Percentiles rank a stretch among this genome's conserved stretches.
These are phyloP conservation scores for Fringilla coelebs DNA, from an alignment of 2,797 vertebrate species.

Conservation along the genomic window DNA sequence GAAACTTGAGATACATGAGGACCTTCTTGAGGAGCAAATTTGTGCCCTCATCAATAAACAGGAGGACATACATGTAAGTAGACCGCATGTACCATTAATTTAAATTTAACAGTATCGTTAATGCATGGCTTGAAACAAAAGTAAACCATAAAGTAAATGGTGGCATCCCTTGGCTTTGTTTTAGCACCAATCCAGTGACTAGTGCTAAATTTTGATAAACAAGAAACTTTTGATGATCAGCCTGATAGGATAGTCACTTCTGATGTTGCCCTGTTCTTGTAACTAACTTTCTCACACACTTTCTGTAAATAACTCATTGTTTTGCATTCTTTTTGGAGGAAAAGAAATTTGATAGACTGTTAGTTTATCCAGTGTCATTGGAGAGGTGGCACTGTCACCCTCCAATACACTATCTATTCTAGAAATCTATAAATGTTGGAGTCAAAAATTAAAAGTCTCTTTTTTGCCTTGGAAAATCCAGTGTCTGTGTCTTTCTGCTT, in stretches of 20 bases:
- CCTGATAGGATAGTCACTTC: background rate
- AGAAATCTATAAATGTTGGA: background rate
- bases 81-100: accelerated
- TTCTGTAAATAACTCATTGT: background rate
- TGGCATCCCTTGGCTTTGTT: background rate
- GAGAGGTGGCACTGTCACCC: background rate
- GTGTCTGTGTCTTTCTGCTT: background rate
- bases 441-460: background rate
- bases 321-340: background rate
- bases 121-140: background rate
- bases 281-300: background rate
- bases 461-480: background rate
- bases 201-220: background rate
- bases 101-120: background rate
- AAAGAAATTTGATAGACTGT: background rate
- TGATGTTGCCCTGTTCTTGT: background rate
- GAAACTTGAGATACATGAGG: conserved; percentile 84
- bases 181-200: background rate
- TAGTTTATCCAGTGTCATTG: background rate
- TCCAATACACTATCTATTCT: background rate
- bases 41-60: conserved; percentile 73
- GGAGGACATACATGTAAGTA: conserved; percentile 74
- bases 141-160: background rate
- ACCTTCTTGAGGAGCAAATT: conserved; percentile 78
- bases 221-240: background rate